Percentiles rank a stretch among this genome's conserved stretches.
Conservation (phyloP, 2,888 invertebrate genomes). For the Pachymerium ferrugineum region DNA sequence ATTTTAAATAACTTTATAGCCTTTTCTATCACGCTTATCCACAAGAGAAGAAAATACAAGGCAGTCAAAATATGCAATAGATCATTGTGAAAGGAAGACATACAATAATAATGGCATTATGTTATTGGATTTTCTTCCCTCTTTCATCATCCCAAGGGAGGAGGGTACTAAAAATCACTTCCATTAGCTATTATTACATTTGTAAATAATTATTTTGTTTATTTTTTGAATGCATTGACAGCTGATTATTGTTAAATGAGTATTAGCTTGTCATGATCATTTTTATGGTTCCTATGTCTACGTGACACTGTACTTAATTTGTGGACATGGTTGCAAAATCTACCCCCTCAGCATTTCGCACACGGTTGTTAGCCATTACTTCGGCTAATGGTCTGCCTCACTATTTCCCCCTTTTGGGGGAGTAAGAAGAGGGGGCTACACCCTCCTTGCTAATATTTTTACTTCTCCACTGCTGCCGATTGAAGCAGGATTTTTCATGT, state of each 20-base stretch:
- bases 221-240: too few relatives aligned
- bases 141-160: neutral
- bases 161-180: conserved; percentile 1
- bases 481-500: neutral
- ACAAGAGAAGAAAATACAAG: neutral
- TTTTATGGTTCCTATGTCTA: too few relatives aligned
- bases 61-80: neutral
- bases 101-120: neutral
- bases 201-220: neutral
- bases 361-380: neutral
- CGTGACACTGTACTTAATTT: neutral
- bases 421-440: neutral
- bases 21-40: neutral
- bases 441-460: neutral
- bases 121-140: neutral
- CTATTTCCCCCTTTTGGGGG: neutral
- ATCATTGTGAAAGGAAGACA: neutral
- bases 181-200: neutral
- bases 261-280: too few relatives aligned
- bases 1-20: conserved; percentile 20
- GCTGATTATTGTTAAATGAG: too few relatives aligned
- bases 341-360: neutral
- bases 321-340: neutral
- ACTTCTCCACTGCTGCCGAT: neutral
- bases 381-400: neutral